Evolutionary conservation across 1,140 invertebrate species (phyloP).

Genomic region (Saccostrea cuccullata): DNA sequence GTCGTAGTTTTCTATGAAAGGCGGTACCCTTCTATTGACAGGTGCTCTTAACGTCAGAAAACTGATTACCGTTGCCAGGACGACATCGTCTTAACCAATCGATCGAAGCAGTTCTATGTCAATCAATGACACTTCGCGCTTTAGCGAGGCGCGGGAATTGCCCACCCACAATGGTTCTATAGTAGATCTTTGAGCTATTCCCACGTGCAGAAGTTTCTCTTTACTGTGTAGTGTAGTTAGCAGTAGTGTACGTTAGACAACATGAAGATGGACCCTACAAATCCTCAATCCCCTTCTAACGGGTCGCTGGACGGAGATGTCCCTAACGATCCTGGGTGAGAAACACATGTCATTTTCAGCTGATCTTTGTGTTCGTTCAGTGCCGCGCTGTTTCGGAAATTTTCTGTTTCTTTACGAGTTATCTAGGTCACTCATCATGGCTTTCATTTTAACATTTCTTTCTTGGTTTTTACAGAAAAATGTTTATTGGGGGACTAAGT

Average conservation of each 20-base stretch:
- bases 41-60: slow-evolving; percentile 52
- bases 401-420: slow-evolving; percentile 50
- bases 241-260: slow-evolving; percentile 65
- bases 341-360: slow-evolving; percentile 51
- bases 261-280: slow-evolving; percentile 73
- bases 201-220: slow-evolving; percentile 69
- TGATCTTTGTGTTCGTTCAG: slow-evolving; percentile 47
- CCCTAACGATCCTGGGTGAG: slow-evolving; percentile 72
- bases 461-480: slow-evolving; percentile 91
- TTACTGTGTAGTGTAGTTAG: slow-evolving; percentile 69
- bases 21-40: slow-evolving; percentile 53
- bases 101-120: slow-evolving; percentile 59
- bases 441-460: slow-evolving; percentile 60
- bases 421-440: slow-evolving; percentile 64
- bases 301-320: slow-evolving; percentile 66
- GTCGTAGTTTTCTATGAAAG: slow-evolving; percentile 50
- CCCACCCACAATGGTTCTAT: slow-evolving; percentile 70
- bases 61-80: slow-evolving; percentile 68
- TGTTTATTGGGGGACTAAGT: slow-evolving; percentile 99
- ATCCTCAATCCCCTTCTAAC: slow-evolving; percentile 64
- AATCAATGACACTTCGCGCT: slow-evolving; percentile 70
- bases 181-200: slow-evolving; percentile 58
- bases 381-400: slow-evolving; percentile 31
- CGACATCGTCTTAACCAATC: slow-evolving; percentile 67
- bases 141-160: slow-evolving; percentile 69